Evolutionary conservation across 2,797 vertebrate genomes (phyloP), one percentile per base, ranked within the genome.

Genomic region (Sparus aurata): DNA sequence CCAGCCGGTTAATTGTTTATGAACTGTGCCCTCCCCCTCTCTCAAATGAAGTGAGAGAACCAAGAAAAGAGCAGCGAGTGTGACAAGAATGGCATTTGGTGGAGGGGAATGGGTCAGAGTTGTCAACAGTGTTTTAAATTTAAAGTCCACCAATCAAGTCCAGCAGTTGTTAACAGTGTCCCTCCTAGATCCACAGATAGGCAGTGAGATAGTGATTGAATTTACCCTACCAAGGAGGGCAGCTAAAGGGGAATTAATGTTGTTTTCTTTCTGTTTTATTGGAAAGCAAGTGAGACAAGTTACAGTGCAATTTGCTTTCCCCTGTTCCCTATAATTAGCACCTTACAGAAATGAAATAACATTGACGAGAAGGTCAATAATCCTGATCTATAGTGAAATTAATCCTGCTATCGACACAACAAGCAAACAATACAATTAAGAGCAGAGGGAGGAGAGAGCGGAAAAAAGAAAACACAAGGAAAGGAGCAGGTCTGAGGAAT

Each of bases 311-410:
- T 96, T 95, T 95, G 92, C 92, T 92, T 90, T 90, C 77, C 86
- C 89, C 89, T 94, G 93, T 94, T 93, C 90, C 91, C 90, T 91
- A 94, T 95, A 95, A 96, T 96, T 96, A 96, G 95, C 93, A 93
- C 93, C 92, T 93, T 93, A 95, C 94, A 94, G 94, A 95, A 95
- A 95, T 94, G 93, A 92, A 96, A 95, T 94, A 95, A 94, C 95
- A 95, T 95, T 95, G 95, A 95, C 87, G 89, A 89, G 90, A 88
- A 91, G 91, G 94, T 96, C 95, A 94, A 95, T 96, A 95, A 93
- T 91, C 93, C 94, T 94, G 95, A 96, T 95, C 94, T 95, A 94
- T 94, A 93, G 95, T 93, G 94, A 95, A 96, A 96, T 95, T 93
- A 96, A 95, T 95, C 93, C 94, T 87, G 86, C 90, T 95, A 96